Percentiles rank a stretch among this genome's conserved stretches.
These are phyloP conservation scores for Drepana falcataria DNA, from an alignment of 2,888 invertebrate species.

Conservation along the genomic window DNA sequence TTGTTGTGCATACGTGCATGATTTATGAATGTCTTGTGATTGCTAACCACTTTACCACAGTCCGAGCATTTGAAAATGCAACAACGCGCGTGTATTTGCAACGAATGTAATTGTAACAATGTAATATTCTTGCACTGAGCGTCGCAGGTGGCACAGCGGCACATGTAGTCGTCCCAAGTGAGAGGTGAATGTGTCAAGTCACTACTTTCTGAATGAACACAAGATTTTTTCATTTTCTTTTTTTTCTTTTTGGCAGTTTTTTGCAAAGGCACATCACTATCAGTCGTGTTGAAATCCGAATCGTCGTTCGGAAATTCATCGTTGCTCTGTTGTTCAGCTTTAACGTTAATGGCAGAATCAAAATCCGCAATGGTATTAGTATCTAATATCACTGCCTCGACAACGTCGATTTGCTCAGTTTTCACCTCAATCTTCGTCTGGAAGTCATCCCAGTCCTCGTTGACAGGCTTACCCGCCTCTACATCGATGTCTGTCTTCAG, in stretches of 20 bases:
- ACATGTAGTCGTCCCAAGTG: constrained; percentile 61
- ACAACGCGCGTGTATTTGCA: constrained; percentile 60
- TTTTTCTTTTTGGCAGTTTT: constrained; percentile 39
- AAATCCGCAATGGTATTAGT: constrained; percentile 30
- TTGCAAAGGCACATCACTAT: constrained; percentile 54
- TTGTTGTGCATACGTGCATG: constrained; percentile 59
- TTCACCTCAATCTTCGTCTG: constrained; percentile 30
- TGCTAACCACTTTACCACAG: constrained; percentile 49
- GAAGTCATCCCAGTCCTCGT: constrained; percentile 57
- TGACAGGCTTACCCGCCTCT: constrained; percentile 46
- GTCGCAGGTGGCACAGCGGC: constrained; percentile 61
- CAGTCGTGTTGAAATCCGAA: constrained; percentile 42
- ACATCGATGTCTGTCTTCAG: constrained; percentile 16
- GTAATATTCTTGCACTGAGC: constrained; percentile 59
- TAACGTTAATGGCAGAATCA: constrained; percentile 25
- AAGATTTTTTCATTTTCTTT: constrained; percentile 27
- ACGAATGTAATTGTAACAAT: constrained; percentile 54
- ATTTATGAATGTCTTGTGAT: constrained; percentile 48
- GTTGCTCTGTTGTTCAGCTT: constrained; percentile 39
- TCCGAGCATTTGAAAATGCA: constrained; percentile 62
- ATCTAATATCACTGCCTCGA: constrained; percentile 30
- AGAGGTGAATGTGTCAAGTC: constrained; percentile 24
- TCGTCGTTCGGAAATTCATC: constrained; percentile 24
- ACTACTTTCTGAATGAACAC: background rate
- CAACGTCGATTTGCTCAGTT: constrained; percentile 27